phyloP scores from a whole-genome alignment of 2,113 vertebrate genomes.

The Prionailurus bengalensis region DNA sequence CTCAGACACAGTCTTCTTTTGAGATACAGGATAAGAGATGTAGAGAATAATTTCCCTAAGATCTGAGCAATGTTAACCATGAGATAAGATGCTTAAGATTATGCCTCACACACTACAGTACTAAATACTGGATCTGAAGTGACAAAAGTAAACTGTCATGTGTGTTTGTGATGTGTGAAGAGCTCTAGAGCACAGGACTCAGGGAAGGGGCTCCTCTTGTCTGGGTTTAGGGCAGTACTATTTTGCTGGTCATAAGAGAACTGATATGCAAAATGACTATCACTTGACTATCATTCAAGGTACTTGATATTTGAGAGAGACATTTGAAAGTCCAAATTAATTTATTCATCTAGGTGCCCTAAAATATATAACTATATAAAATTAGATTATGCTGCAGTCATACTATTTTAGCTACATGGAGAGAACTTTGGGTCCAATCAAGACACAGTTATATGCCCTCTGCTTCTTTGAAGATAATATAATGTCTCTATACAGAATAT shows the following conservation, averaged over 20 bases:
- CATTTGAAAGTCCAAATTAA: neutral
- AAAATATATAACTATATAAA: neutral
- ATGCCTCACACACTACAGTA: neutral
- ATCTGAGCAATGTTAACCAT: neutral
- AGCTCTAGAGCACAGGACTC: neutral
- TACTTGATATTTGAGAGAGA: neutral
- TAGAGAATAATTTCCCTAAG: neutral
- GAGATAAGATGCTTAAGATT: neutral
- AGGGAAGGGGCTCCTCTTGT: neutral
- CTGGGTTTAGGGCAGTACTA: neutral
- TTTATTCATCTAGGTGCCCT: neutral
- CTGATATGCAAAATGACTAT: neutral
- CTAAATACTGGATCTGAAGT: neutral
- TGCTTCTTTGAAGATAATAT: neutral
- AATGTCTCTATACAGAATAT: neutral
- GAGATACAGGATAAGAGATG: neutral
- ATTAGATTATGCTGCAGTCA: neutral
- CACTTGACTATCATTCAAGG: neutral
- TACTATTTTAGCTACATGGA: neutral
- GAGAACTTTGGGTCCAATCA: neutral
- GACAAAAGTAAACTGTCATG: neutral
- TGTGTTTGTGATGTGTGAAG: neutral
- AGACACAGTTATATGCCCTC: neutral
- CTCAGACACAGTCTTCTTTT: neutral
- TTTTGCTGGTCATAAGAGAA: neutral